Percentiles rank a stretch among this genome's conserved stretches.
These are phyloP conservation scores for Calameuta idolon DNA, from an alignment of 2,888 invertebrate species.

Conservation along the genomic window DNA sequence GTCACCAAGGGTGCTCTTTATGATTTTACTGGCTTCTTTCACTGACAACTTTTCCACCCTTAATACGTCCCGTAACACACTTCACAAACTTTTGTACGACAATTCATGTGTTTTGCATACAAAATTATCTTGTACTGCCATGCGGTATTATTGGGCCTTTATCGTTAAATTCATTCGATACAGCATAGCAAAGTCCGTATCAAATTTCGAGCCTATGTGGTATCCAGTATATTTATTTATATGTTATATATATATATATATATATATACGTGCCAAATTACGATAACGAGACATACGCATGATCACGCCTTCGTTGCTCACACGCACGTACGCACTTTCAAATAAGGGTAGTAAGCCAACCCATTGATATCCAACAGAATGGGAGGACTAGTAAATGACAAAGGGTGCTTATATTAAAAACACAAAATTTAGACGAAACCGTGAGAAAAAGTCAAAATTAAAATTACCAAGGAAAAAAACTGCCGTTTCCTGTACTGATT, in stretches of 20 bases:
- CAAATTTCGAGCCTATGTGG: background rate
- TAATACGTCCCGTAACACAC: background rate
- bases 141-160: background rate
- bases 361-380: background rate
- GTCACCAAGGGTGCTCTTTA: background rate
- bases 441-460: background rate
- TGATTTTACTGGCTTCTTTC: background rate
- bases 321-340: slow-evolving; percentile 1
- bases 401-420: background rate
- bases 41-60: background rate
- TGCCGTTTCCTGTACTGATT: too few species aligned
- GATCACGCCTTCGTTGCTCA: background rate
- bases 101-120: background rate
- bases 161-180: background rate
- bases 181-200: background rate
- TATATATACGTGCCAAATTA: background rate
- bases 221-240: too few species aligned
- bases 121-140: background rate
- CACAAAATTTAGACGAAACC: background rate
- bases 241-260: too few species aligned
- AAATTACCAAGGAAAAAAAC: background rate
- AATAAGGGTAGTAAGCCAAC: background rate
- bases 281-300: background rate
- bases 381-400: background rate
- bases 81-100: background rate